phyloP scores from a whole-genome alignment of 2,113 vertebrate species.

The Perca schrenkii region DNA sequence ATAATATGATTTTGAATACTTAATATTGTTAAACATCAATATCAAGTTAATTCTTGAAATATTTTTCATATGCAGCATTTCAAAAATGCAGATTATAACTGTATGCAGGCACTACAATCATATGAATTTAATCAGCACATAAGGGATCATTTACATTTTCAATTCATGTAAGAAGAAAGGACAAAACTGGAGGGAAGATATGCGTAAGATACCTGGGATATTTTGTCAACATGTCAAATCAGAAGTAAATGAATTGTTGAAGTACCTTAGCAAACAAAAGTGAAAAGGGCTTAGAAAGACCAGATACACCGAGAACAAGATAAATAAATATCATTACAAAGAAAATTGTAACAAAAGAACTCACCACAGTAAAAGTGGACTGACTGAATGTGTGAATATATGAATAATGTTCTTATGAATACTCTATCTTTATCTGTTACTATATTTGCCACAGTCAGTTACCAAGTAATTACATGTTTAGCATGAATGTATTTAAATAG shows the following conservation, averaged over 20 bases:
- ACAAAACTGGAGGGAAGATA: conserved; percentile 18
- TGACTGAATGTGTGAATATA: not conserved
- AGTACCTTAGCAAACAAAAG: no score
- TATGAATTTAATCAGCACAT: conserved; percentile 36
- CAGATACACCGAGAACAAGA: not conserved
- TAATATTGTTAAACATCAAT: not conserved
- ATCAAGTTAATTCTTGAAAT: not conserved
- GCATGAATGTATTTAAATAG: not conserved
- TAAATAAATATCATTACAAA: conserved; percentile 16
- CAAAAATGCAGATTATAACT: not conserved
- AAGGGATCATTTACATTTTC: conserved; percentile 29
- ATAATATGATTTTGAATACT: no score
- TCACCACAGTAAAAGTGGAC: not conserved
- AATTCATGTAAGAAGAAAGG: conserved; percentile 1
- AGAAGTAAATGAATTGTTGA: no score
- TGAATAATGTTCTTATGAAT: not conserved
- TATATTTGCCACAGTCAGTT: not conserved
- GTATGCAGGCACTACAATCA: not conserved
- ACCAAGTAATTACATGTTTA: conserved; percentile 8
- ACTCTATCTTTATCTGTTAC: not conserved
- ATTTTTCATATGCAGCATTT: not conserved
- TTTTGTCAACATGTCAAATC: not conserved
- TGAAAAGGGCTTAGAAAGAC: not conserved
- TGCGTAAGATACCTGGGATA: conserved; percentile 15
- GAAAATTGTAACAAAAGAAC: not conserved